These are phyloP conservation scores for Linurgus olivaceus DNA, from an alignment of 2,797 vertebrate genomes.

Conservation along the genomic window DNA sequence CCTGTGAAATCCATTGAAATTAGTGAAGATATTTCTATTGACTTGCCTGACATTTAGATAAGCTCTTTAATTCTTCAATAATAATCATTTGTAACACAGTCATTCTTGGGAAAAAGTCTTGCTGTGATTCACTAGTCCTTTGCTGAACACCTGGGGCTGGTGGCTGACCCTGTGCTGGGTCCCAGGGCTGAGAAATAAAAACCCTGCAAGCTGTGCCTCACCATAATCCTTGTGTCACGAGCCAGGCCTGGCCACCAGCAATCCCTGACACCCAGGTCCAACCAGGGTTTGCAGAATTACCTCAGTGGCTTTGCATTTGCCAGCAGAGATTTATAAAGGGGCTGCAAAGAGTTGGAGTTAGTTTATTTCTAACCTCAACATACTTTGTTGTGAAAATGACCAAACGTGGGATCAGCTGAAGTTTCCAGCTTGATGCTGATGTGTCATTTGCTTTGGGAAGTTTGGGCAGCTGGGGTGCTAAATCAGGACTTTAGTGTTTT, in stretches of 20 bases:
- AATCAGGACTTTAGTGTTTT: background rate
- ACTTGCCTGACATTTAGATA: background rate
- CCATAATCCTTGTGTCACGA: rapidly evolving
- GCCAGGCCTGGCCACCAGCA: background rate
- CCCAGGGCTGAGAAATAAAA: background rate
- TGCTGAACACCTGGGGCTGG: background rate
- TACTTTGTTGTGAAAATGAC: background rate
- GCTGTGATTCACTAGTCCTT: background rate
- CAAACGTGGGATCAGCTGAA: background rate
- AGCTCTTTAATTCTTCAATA: background rate
- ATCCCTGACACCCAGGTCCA: rapidly evolving
- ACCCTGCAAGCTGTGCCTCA: background rate
- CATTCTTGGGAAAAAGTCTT: background rate
- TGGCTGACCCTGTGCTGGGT: background rate
- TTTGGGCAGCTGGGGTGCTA: background rate
- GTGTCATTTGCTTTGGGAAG: background rate
- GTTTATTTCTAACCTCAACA: background rate
- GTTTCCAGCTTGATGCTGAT: background rate
- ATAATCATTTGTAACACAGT: background rate
- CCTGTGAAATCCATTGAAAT: background rate
- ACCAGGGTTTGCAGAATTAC: background rate
- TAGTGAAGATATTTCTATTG: background rate
- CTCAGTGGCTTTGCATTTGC: background rate
- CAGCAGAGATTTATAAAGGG: background rate
- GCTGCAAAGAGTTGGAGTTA: background rate